Conservation (phyloP, 2,113 vertebrate species). For the Manacus vitellinus region DNA sequence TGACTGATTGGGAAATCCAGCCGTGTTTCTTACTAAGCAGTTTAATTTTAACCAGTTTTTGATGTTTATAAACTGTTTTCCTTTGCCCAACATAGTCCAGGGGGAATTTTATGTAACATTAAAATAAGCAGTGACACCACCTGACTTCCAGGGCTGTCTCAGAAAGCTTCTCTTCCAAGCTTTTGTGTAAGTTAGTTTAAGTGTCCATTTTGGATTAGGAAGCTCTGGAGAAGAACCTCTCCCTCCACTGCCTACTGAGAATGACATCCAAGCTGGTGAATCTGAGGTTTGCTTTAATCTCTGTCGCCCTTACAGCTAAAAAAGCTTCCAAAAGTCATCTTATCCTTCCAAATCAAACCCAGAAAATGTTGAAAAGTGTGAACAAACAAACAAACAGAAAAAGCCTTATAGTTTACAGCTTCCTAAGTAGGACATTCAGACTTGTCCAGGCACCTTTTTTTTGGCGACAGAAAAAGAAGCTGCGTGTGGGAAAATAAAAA, state of each 20-base stretch:
- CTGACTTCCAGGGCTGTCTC: neutral
- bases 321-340: neutral
- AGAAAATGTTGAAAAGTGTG: neutral
- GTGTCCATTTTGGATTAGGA: neutral
- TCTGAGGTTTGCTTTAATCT: neutral
- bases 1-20: neutral
- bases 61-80: neutral
- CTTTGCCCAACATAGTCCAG: neutral
- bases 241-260: neutral
- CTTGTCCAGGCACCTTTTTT: neutral
- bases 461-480: neutral
- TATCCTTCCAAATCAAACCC: neutral
- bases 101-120: neutral
- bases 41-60: neutral
- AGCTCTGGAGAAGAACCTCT: neutral
- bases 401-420: rapidly evolving
- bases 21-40: neutral
- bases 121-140: neutral
- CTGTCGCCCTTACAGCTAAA: neutral
- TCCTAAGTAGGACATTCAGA: neutral
- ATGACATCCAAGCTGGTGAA: neutral
- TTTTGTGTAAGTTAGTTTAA: neutral
- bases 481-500: neutral
- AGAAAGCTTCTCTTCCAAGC: neutral
- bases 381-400: neutral